Evolutionary conservation across 1,140 invertebrate genomes (phyloP).

Genomic region (Paraescarpia echinospica): DNA sequence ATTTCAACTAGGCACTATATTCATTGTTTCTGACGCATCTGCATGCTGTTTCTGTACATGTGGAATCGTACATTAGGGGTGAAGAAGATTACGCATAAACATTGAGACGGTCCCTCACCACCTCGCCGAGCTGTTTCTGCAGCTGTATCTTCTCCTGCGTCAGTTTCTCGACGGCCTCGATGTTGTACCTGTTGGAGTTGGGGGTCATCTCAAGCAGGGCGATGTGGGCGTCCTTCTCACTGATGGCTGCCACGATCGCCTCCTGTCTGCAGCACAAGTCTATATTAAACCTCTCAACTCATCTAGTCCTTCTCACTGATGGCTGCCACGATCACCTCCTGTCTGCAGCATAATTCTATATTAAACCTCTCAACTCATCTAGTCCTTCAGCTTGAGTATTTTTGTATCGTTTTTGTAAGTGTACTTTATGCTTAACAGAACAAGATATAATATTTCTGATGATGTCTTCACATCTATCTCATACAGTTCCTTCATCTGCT

Average conservation of each 20-base stretch:
- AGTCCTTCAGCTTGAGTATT: no score
- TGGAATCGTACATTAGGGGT: no score
- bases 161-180: constrained; percentile 52
- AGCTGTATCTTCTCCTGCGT: constrained; percentile 55
- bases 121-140: constrained; percentile 53
- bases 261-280: constrained; percentile 69
- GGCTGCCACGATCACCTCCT: constrained; percentile 77
- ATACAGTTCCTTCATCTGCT: no score
- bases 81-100: not conserved
- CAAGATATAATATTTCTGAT: no score
- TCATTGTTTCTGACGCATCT: no score
- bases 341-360: constrained; percentile 61
- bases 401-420: no score
- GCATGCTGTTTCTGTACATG: no score
- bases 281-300: not conserved
- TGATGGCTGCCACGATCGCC: constrained; percentile 76
- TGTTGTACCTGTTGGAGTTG: constrained; percentile 57
- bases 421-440: no score
- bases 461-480: no score
- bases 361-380: no score
- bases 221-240: constrained; percentile 83
- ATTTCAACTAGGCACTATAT: no score
- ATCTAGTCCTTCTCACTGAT: constrained; percentile 36
- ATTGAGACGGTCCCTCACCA: constrained; percentile 39
- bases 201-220: constrained; percentile 79